A percentile compares a stretch with the other conserved stretches of the same genome.
Evolutionary conservation across 2,797 vertebrate species (phyloP).

Genomic region (Alcedo quadribrachys): DNA sequence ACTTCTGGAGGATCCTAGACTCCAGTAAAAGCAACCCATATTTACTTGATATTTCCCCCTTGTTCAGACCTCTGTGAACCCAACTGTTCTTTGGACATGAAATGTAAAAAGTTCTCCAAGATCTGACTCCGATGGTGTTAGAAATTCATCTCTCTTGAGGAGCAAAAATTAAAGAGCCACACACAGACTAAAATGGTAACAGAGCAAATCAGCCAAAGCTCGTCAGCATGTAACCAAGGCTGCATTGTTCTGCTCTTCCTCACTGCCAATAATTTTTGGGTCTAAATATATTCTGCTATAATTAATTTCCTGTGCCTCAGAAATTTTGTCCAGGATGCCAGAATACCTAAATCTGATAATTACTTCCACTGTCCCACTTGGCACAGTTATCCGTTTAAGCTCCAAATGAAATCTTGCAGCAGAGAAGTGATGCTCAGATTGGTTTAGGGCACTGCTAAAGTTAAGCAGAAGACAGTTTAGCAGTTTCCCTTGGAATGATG

Average conservation of each 20-base stretch:
- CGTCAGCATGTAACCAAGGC: constrained; percentile 25
- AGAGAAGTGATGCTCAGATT: not conserved
- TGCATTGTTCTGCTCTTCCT: constrained; percentile 51
- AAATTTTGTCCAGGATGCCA: constrained; percentile 32
- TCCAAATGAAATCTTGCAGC: not conserved
- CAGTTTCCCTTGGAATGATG: not conserved
- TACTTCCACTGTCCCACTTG: constrained; percentile 50
- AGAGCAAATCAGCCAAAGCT: constrained; percentile 32
- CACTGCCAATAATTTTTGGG: constrained; percentile 42
- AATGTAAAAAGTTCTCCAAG: not conserved
- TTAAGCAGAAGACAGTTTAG: not conserved
- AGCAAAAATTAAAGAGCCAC: constrained; percentile 51
- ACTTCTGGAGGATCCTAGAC: not conserved
- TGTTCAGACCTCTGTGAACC: constrained; percentile 14
- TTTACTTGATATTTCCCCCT: constrained; percentile 51
- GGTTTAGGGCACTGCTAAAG: not conserved
- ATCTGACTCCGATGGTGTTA: constrained; percentile 32
- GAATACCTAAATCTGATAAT: constrained; percentile 63
- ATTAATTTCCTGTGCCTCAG: constrained; percentile 50
- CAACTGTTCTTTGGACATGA: constrained; percentile 28
- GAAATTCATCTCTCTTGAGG: constrained; percentile 52
- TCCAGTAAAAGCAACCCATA: not conserved
- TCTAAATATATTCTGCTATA: constrained; percentile 54
- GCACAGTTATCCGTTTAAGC: not conserved
- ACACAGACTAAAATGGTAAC: constrained; percentile 62